These are phyloP conservation scores for Diabrotica virgifera DNA, from an alignment of 1,140 invertebrate species.

Conservation along the genomic window DNA sequence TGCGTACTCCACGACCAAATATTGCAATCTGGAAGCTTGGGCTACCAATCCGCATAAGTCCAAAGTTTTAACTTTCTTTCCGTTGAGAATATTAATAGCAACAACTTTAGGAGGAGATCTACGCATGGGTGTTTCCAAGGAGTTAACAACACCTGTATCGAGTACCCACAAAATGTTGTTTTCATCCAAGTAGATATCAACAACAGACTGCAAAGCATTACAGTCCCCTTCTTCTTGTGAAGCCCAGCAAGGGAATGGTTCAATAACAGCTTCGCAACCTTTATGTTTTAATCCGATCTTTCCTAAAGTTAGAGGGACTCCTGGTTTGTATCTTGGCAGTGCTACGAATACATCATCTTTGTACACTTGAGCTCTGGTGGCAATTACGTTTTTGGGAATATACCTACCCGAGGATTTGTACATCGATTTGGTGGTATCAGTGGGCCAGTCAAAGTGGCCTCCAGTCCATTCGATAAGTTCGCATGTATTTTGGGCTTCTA, in stretches of 20 bases:
- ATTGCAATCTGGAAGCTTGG: conserved; percentile 55
- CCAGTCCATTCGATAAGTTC: conserved; percentile 39
- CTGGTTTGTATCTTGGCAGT: conserved; percentile 55
- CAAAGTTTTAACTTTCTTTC: conserved; percentile 57
- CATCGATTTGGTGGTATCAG: conserved; percentile 52
- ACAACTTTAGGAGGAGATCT: conserved; percentile 58
- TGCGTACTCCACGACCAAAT: conserved; percentile 58
- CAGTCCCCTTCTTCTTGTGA: conserved; percentile 59
- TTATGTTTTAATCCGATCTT: conserved; percentile 49
- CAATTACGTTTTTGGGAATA: conserved; percentile 58
- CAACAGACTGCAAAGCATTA: conserved; percentile 57
- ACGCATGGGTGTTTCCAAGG: conserved; percentile 52
- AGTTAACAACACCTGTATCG: conserved; percentile 59
- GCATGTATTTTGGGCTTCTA: conserved; percentile 18
- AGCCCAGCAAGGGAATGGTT: conserved; percentile 59
- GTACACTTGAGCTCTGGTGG: conserved; percentile 55
- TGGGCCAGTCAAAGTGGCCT: conserved; percentile 55
- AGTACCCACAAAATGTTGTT: conserved; percentile 59
- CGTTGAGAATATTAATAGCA: conserved; percentile 54
- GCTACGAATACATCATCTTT: conserved; percentile 55
- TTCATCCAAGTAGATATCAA: conserved; percentile 58
- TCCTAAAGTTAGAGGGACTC: conserved; percentile 56
- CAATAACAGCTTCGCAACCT: conserved; percentile 48
- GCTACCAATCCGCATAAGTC: conserved; percentile 54
- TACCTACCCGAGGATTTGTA: conserved; percentile 55